Evolutionary conservation across 1,140 invertebrate species (phyloP), one percentile per base, ranked within the genome.

Genomic region (Cydia amplana): DNA sequence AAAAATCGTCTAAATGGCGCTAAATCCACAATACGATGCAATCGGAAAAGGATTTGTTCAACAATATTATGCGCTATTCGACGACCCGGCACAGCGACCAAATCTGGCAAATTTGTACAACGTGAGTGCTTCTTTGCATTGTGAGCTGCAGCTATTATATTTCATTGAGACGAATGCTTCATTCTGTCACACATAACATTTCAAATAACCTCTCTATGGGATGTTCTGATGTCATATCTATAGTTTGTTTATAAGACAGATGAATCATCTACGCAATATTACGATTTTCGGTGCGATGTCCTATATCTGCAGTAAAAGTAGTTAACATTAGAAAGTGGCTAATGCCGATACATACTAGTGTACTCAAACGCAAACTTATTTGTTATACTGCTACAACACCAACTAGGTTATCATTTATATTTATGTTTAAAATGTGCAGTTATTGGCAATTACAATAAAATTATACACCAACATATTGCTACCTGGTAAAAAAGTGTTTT

Each of bases 1-100:
- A 76, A 77, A 81, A 79, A 77, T 82, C 79, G 74, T 82, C 76
- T 90, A 88, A 89, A 97, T 97, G 97, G 95, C 96, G 84, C 93
- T 98, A 77, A 98, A 98, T 94, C 96, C 96, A 75, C 96, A 97
- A 84, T 99, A 98, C 88, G 97, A 98, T 88, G 96, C 95, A 40
- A 98, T 99, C 86, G 97, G 97, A 75, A 98, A 98, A 93, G 96
- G 96, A 79, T 99, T 99, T 91, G 97, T 98, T 46, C 96, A 97
- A 82, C 97, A 98, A 94, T 99, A 98, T 93, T 99, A 99, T 92
- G 94, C 94, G 46, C 87, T 98, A 80, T 98, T 99, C 88, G 98
- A 99, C 91, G 97, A 98, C 94, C 96, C 96, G 79, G 93, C 93
- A 76, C 96, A 97, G 84, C 94, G 98, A 87, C 94, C 95, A 82